phyloP scores from a whole-genome alignment of 92 coral and sea anemone genomes.

The Meandrina meandrites region DNA sequence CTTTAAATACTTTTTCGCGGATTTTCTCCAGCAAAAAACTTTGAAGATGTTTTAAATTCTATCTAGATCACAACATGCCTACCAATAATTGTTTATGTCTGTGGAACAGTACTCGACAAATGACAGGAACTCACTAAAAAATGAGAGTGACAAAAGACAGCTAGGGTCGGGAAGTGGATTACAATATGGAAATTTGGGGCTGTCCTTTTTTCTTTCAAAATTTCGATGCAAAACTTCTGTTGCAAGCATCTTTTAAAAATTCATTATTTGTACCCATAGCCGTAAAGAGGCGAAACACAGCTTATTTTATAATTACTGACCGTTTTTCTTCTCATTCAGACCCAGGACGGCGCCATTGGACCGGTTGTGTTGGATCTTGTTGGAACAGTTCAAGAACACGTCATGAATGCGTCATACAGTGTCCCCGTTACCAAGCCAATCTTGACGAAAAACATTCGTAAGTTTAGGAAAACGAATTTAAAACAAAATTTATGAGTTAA shows the following conservation, averaged over 20 bases:
- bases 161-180: too few relatives aligned
- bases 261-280: not conserved
- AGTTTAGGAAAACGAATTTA: slow-evolving; percentile 24
- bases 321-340: not conserved
- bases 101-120: too few relatives aligned
- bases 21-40: too few relatives aligned
- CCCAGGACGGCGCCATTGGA: slow-evolving; percentile 12
- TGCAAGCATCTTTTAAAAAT: not conserved
- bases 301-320: not conserved
- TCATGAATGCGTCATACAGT: slow-evolving; percentile 66
- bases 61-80: too few relatives aligned
- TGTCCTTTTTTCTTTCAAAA: too few relatives aligned
- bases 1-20: not conserved
- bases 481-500: not conserved
- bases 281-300: not conserved
- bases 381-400: slow-evolving; percentile 55
- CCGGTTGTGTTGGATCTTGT: slow-evolving; percentile 73
- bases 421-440: slow-evolving; percentile 73
- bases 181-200: too few relatives aligned
- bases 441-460: slow-evolving; percentile 89
- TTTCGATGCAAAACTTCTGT: not conserved
- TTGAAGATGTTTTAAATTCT: too few relatives aligned
- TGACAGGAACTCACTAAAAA: too few relatives aligned
- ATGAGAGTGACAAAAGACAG: too few relatives aligned
- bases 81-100: too few relatives aligned